phyloP scores from a whole-genome alignment of 2,888 invertebrate species.

The Andrena fulva region DNA sequence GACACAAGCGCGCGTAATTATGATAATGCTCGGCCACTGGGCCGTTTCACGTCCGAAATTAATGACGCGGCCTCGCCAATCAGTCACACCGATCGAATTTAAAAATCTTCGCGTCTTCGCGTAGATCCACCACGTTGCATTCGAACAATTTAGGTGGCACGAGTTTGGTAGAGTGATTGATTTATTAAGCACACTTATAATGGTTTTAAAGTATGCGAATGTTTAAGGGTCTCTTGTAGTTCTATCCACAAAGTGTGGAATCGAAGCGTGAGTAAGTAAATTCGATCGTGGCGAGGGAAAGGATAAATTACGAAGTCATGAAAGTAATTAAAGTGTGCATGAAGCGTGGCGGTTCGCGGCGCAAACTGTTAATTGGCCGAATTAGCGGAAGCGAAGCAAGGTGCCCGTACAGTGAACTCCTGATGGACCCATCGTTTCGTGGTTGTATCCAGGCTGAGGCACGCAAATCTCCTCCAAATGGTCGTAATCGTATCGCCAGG shows the following conservation, averaged over 20 bases:
- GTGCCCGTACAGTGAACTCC: slow-evolving; percentile 82
- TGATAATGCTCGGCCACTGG: slow-evolving; percentile 39
- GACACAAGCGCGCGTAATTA: slow-evolving; percentile 73
- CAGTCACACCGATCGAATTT: slow-evolving; percentile 26
- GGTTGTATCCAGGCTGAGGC: slow-evolving; percentile 79
- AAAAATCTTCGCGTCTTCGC: background rate
- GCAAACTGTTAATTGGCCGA: slow-evolving; percentile 39
- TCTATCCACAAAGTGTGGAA: background rate
- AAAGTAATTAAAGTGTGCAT: slow-evolving; percentile 1
- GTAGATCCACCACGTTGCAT: background rate
- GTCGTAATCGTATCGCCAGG: slow-evolving; percentile 83
- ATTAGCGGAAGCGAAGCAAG: slow-evolving; percentile 60
- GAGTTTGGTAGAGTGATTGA: too few relatives aligned
- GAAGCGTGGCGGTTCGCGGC: slow-evolving; percentile 10
- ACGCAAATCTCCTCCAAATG: slow-evolving; percentile 81
- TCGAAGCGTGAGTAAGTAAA: background rate
- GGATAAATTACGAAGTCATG: background rate
- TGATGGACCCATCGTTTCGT: slow-evolving; percentile 84
- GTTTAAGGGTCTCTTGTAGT: too few relatives aligned
- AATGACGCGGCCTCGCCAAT: background rate
- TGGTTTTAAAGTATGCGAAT: too few relatives aligned
- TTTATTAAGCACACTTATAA: too few relatives aligned
- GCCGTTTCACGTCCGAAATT: slow-evolving; percentile 25
- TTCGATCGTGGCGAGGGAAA: background rate
- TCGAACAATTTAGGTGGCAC: background rate